Evolutionary conservation across 2,797 vertebrate species (phyloP), one percentile per base, ranked within the genome.

Genomic region (Malacoraja senta): DNA sequence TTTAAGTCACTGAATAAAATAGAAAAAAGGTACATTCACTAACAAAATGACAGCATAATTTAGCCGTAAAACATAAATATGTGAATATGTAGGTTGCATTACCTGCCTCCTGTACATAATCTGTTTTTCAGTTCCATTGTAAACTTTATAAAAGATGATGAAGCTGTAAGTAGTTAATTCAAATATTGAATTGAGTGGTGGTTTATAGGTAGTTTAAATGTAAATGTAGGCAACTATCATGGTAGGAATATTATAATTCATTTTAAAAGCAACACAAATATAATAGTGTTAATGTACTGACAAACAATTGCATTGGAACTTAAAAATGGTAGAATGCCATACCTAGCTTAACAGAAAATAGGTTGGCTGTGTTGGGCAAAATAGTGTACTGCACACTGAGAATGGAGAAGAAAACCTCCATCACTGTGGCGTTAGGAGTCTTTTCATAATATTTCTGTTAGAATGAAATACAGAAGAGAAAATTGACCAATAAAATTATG

Each of bases 271-370:
- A 0, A 9, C 9, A 38, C 35, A n/a, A 91, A 44, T 71, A 74
- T 53, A 38, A 72, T 29, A 44, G 2, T 1, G 8, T 91, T 24
- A 44, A 91, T 53, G 90, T 74, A 29, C 29, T 13, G 19, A 26
- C 24, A 53, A 53, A 38, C 26, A 91, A 29, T 38, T 32, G 32
- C 21, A 71, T 8, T 24, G 63, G 29, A 13, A 72, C 35, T 53
- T 26, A 13, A 44, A 90, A 53, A 53, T 29, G 68, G 9, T 24
- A 74, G 21, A 76, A 29, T 92, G 10, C 44, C 97, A 95, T 96
- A 99, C 99, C 98, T 3, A 99, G 96, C 94, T 99, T 99, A 93
- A 94, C 95, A 93, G 98, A 97, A 95, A 99, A 98, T 93, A 95
- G 96, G 58, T 97, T 96, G 96, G 95, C 96, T 95, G 97, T 95